Evolutionary conservation across 2,113 vertebrate genomes (phyloP).

Genomic region (Chitala chitala): DNA sequence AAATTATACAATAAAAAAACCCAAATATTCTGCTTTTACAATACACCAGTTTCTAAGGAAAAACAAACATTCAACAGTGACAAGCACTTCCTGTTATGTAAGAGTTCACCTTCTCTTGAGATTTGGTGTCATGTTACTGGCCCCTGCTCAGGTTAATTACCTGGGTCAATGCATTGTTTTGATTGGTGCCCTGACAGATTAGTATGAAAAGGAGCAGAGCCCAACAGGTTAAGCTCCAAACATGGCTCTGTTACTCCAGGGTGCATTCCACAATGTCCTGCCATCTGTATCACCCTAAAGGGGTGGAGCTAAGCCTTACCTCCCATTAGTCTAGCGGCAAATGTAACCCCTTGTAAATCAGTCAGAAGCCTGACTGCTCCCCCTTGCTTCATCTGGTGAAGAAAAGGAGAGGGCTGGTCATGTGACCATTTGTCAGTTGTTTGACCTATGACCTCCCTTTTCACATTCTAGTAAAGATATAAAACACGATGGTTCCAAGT

Average conservation of each 20-base stretch:
- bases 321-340: not conserved
- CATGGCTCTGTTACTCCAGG: not conserved
- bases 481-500: no score
- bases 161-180: slow-evolving; percentile 6
- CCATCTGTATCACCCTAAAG: slow-evolving; percentile 43
- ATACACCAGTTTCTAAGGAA: not conserved
- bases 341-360: slow-evolving; percentile 41
- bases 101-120: not conserved
- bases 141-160: not conserved
- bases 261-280: slow-evolving; percentile 37
- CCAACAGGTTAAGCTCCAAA: not conserved
- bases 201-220: not conserved
- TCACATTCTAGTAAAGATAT: no score
- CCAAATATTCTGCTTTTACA: no score
- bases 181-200: slow-evolving; percentile 8
- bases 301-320: slow-evolving; percentile 27
- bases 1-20: not conserved
- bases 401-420: no score
- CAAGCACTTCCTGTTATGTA: no score
- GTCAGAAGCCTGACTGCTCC: not conserved
- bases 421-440: no score
- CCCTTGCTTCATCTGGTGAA: no score
- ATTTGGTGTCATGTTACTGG: not conserved
- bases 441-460: no score
- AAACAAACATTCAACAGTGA: not conserved